Conservation (phyloP, 1,140 invertebrate species). For the Cotesia typhae region DNA sequence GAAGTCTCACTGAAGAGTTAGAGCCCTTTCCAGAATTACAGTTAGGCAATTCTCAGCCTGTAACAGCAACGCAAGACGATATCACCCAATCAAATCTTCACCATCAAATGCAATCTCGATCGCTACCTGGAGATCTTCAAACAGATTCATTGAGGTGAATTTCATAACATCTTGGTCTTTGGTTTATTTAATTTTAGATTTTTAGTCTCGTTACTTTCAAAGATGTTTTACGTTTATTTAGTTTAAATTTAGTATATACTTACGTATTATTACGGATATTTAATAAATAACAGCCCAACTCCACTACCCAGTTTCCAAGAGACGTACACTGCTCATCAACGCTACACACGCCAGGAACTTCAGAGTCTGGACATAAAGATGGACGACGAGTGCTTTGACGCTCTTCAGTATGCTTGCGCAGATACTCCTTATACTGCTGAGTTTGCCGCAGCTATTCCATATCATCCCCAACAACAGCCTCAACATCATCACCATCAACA, state of each 20-base stretch:
- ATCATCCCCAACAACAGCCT: slow-evolving; percentile 71
- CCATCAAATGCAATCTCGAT: slow-evolving; percentile 52
- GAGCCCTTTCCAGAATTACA: slow-evolving; percentile 66
- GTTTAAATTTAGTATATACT: background rate
- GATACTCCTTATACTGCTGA: slow-evolving; percentile 68
- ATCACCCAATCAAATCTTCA: slow-evolving; percentile 49
- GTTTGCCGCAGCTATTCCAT: slow-evolving; percentile 65
- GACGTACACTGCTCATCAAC: slow-evolving; percentile 77
- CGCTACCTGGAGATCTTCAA: slow-evolving; percentile 62
- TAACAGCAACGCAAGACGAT: slow-evolving; percentile 49
- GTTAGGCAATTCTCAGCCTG: slow-evolving; percentile 54
- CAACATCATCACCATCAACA: slow-evolving; percentile 63
- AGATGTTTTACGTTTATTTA: background rate
- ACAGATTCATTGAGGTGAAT: slow-evolving; percentile 59
- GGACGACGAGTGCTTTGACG: slow-evolving; percentile 80
- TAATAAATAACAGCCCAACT: slow-evolving; percentile 63
- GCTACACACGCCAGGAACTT: slow-evolving; percentile 69
- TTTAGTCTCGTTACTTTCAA: too few relatives aligned
- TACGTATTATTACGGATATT: background rate
- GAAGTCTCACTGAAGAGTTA: slow-evolving; percentile 63
- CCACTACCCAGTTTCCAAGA: slow-evolving; percentile 86
- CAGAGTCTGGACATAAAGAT: slow-evolving; percentile 75
- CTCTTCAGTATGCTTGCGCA: slow-evolving; percentile 63
- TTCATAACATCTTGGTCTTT: slow-evolving; percentile 18
- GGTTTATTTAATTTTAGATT: slow-evolving; percentile 8